Evolutionary conservation across 1,140 invertebrate genomes (phyloP).

Genomic region (Octopus sinensis): DNA sequence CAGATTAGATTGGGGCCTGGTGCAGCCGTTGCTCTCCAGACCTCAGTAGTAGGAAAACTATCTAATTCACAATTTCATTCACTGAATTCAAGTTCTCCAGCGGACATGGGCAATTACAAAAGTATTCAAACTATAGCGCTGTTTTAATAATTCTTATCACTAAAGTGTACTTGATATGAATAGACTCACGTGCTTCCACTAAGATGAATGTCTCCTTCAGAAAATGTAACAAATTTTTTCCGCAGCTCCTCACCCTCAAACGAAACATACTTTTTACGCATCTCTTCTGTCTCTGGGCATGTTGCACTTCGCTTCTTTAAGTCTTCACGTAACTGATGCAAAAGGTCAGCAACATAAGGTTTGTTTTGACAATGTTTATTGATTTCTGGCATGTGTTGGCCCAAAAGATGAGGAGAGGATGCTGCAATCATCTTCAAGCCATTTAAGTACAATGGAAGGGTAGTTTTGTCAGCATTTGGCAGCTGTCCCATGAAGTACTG

Average conservation of each 20-base stretch:
- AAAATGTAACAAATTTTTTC: neutral
- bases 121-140: no score
- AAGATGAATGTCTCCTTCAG: conserved; percentile 1
- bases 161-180: no score
- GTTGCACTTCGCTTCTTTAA: conserved; percentile 34
- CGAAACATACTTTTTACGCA: neutral
- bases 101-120: no score
- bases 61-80: no score
- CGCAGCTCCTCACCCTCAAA: conserved; percentile 3
- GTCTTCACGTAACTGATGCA: conserved; percentile 59
- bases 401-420: conserved; percentile 73
- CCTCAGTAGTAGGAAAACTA: no score
- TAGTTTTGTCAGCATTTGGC: conserved; percentile 66
- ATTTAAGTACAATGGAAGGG: conserved; percentile 71
- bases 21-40: no score
- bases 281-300: neutral
- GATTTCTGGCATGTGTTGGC: conserved; percentile 72
- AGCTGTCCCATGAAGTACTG: conserved; percentile 76
- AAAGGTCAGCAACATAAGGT: conserved; percentile 54
- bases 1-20: no score
- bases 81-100: no score
- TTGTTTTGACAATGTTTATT: conserved; percentile 60
- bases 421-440: conserved; percentile 74
- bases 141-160: no score
- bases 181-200: neutral